phyloP scores from a whole-genome alignment of 2,797 vertebrate genomes.

The Ceryle rudis region DNA sequence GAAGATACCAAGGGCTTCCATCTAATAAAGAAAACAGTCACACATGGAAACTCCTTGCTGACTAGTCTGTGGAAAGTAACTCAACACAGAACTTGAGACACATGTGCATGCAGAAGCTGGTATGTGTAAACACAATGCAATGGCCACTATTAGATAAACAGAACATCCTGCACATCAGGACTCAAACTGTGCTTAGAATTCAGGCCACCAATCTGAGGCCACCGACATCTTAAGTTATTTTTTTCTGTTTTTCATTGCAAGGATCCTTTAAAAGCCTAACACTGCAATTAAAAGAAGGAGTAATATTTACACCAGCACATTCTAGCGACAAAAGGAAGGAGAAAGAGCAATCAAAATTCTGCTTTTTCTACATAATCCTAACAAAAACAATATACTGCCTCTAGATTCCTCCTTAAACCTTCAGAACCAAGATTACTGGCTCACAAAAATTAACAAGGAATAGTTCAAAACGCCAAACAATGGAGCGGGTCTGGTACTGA shows the following conservation, averaged over 20 bases:
- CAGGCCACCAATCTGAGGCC: background rate
- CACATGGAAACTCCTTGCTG: background rate
- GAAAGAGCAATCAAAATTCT: background rate
- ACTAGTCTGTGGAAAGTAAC: background rate
- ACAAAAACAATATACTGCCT: background rate
- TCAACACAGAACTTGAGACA: background rate
- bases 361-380: background rate
- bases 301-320: background rate
- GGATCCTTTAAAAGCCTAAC: background rate
- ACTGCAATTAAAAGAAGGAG: background rate
- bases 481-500: background rate
- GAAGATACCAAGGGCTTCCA: background rate
- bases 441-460: background rate
- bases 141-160: background rate
- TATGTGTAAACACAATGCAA: background rate
- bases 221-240: background rate
- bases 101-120: background rate
- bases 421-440: background rate
- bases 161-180: background rate
- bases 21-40: background rate
- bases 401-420: background rate
- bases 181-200: background rate
- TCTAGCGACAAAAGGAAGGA: background rate
- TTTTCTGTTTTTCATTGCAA: background rate
- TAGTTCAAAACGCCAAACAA: background rate